Evolutionary conservation across 2,113 vertebrate genomes (phyloP).

Genomic region (Nothoprocta pentlandii): DNA sequence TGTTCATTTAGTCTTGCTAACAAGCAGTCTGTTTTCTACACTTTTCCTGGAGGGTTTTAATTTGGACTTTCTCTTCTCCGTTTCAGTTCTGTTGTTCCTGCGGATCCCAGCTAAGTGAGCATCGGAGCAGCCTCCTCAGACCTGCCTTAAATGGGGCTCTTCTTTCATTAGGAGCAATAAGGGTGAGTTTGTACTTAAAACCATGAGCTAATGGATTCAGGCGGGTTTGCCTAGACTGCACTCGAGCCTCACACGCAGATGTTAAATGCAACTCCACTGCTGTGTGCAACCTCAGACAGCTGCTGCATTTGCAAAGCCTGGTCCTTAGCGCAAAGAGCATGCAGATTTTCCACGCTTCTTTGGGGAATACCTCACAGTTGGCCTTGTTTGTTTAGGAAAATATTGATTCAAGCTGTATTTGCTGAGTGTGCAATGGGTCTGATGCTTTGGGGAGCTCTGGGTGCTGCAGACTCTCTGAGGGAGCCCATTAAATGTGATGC

Average conservation of each 20-base stretch:
- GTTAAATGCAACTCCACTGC: slow-evolving; percentile 6
- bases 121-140: accelerated
- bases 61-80: neutral
- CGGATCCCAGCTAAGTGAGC: neutral
- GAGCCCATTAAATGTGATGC: accelerated
- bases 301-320: slow-evolving; percentile 44
- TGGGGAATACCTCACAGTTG: slow-evolving; percentile 61
- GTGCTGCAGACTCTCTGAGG: neutral
- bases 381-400: slow-evolving; percentile 71
- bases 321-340: slow-evolving; percentile 22
- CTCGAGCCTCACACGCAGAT: neutral
- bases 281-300: slow-evolving; percentile 30
- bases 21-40: neutral
- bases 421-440: accelerated
- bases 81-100: neutral
- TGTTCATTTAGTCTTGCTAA: neutral
- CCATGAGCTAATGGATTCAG: neutral
- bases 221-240: neutral
- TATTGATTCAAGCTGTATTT: neutral
- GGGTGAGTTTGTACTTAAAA: neutral
- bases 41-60: neutral
- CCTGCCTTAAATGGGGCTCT: neutral
- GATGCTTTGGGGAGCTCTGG: neutral
- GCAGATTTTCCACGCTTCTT: slow-evolving; percentile 50
- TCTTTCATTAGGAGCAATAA: neutral